Evolutionary conservation across 2,797 vertebrate species (phyloP), one percentile per base, ranked within the genome.

Genomic region (Manis javanica): DNA sequence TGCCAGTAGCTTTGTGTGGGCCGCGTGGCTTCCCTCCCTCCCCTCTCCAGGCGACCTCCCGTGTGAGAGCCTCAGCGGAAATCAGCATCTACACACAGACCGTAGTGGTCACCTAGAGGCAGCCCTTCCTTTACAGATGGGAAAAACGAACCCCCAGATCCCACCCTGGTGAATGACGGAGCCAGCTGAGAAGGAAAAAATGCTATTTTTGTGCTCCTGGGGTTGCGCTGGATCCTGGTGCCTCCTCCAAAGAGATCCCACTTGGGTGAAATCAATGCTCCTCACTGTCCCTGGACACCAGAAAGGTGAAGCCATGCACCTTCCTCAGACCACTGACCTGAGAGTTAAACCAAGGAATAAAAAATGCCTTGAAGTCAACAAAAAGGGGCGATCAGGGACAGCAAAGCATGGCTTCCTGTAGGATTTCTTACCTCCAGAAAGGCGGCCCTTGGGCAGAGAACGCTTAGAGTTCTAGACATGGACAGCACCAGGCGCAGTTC

Each of bases 121-220:
- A 0, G 59, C 66, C 53, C 11, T 78, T 81, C 1, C 0, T 69
- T 96, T 89, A 72, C 24, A 84, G 75, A 93, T 37, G 55, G 81
- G 95, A 97, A 96, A 96, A 71, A 61, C 42, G 74, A 97, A 95
- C 94, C 55, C 7, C 0, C 0, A 0, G 81, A 39, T 63, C 69
- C 21, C 39, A 49, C 6, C 16, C 86, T 37, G 42, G 16, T 95
- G 69, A 97, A 23, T 90, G 97, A 93, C 95, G 87, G 87, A 91
- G 55, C 83, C 97, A 97, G 94, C 97, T 97, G 97, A 90, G 59
- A 42, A 86, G 9, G 26, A 34, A 93, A 95, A 95, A 96, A 81
- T 42, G 83, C 95, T 97, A 96, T 98, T 97, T 96, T 93, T 77
- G 91, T 75, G 59, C 66, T 14, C 57, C 31, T 55, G n/a, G 68